Base-by-base conservation (phyloP, 2,797 vertebrate genomes). In the Peromyscus aztecus region DNA sequence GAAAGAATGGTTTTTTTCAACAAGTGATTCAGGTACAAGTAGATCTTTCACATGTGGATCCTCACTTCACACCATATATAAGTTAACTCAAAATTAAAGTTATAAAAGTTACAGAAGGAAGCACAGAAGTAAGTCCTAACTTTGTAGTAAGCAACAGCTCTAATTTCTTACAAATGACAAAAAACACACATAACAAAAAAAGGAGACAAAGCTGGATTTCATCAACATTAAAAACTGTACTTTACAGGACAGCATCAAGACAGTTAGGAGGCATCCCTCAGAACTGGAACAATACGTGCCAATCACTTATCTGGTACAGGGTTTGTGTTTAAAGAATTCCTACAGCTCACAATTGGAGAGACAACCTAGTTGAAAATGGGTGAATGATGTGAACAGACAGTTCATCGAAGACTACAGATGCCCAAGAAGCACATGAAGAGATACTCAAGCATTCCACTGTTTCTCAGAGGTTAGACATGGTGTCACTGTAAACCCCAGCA, bases 61-160 rank as follows among this genome's bases (percentile, higher is more conserved):
- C 43, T 87, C 52, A 77, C 4, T 90, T 76, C 43, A 71, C 1
- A 63, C 9, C 6, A 82, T 6, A 93, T 40, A 75, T 12, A 97
- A 93, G 71, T 87, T 90, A 87, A 96, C 2, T 73, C 34, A 88
- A 94, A 91, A 83, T 73, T 65, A 63, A 96, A 67, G 37, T 43
- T 89, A 73, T 61, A 61, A 55, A 92, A 85, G 52, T 89, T 59
- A 85, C 37, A 87, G 21, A 84, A 94, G 57, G 59, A 89, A 95
- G 89, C 19, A 49, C 0, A 90, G 40, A 21, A 87, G 16, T 75
- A 90, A 80, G 80, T 84, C 46, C 10, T 91, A 81, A 93, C 9
- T 31, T 49, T 63, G 65, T 29, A 73, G 81, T 82, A 86, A 10
- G 65, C 63, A 91, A 82, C 13, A 24, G 16, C 52, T 55, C 52